phyloP scores from a whole-genome alignment of 2,797 vertebrate species.

The Falco rusticolus region DNA sequence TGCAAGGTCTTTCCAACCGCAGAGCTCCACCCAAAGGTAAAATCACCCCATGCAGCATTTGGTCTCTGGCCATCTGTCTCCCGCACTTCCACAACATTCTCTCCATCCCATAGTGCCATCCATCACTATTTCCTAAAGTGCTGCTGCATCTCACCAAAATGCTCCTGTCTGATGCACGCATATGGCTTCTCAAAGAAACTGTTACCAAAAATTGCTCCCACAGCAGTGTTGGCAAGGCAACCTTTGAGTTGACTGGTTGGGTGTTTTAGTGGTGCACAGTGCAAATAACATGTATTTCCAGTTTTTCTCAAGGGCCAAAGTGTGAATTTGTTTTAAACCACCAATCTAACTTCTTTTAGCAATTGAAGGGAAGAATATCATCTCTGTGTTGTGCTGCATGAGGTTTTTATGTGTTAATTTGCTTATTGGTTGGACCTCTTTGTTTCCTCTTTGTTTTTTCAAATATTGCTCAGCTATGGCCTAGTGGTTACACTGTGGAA shows the following conservation, averaged over 20 bases:
- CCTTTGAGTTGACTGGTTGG: background rate
- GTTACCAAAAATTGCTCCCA: background rate
- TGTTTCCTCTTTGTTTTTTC: background rate
- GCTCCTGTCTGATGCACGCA: background rate
- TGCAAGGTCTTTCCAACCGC: slow-evolving; percentile 94
- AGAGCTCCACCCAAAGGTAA: slow-evolving; percentile 93
- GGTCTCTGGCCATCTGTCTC: slow-evolving; percentile 55
- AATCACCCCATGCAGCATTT: slow-evolving; percentile 62
- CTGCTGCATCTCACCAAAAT: background rate
- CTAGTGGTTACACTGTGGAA: background rate
- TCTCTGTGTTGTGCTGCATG: background rate
- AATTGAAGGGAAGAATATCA: background rate
- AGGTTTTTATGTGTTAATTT: background rate
- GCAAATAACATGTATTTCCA: background rate
- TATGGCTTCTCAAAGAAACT: background rate
- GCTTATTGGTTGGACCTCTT: background rate
- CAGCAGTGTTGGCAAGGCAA: background rate
- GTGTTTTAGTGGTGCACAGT: background rate
- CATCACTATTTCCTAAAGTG: slow-evolving; percentile 23
- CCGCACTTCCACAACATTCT: slow-evolving; percentile 36
- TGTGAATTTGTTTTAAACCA: background rate
- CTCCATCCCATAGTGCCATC: slow-evolving; percentile 60
- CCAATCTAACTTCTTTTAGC: background rate
- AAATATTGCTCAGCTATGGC: background rate
- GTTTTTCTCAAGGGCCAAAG: background rate